Evolutionary conservation across 2,797 vertebrate species (phyloP).

Genomic region (Bradypodion ventrale): DNA sequence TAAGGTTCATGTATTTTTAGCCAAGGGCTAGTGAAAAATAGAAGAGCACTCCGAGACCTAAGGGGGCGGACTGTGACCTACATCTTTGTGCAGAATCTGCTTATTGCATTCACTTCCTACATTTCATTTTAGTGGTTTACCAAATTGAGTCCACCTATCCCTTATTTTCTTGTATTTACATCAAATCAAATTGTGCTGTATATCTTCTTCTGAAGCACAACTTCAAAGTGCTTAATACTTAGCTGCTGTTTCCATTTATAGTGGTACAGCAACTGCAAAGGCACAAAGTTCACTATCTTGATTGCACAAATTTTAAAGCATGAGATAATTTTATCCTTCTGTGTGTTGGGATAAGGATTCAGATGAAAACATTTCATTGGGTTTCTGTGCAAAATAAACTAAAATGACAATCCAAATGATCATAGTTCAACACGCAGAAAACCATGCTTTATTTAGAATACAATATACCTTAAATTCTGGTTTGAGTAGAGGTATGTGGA

Average conservation of each 20-base stretch:
- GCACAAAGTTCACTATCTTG: constrained; percentile 46
- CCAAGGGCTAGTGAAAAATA: background rate
- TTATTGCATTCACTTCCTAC: constrained; percentile 33
- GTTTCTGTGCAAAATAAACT: constrained; percentile 34
- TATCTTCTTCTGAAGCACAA: constrained; percentile 56
- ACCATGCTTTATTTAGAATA: constrained; percentile 24
- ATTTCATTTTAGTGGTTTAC: constrained; percentile 54
- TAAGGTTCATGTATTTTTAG: background rate
- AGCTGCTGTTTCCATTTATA: constrained; percentile 43
- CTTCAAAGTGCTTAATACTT: constrained; percentile 46
- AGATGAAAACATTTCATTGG: constrained; percentile 24
- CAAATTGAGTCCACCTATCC: constrained; percentile 44
- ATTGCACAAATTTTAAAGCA: constrained; percentile 46
- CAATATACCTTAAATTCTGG: background rate
- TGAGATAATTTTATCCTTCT: constrained; percentile 29
- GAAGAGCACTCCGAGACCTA: background rate
- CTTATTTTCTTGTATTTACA: constrained; percentile 21
- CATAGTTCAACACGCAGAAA: constrained; percentile 11
- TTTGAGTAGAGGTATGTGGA: background rate
- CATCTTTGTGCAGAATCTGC: constrained; percentile 38
- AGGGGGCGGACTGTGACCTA: constrained; percentile 3
- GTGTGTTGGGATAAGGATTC: constrained; percentile 30
- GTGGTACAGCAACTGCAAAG: constrained; percentile 53
- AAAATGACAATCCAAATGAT: constrained; percentile 28
- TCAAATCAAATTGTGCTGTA: constrained; percentile 37